Percentiles rank a stretch among this genome's conserved stretches.
phyloP scores from a whole-genome alignment of 2,797 vertebrate genomes.

The Austrolebias charrua region DNA sequence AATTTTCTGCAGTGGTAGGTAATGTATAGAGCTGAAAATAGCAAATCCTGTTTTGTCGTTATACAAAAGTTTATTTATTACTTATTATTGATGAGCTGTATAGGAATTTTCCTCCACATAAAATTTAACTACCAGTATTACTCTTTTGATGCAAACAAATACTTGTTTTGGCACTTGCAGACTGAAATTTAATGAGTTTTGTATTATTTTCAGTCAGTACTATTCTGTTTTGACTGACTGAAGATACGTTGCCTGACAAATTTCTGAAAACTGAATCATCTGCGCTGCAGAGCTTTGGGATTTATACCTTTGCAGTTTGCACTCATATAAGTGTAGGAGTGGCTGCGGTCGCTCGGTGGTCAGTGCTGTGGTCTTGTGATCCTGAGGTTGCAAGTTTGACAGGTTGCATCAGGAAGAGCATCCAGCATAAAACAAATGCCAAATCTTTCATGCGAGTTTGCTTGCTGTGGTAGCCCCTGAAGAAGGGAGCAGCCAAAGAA shows the following conservation, averaged over 20 bases:
- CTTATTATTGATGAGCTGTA: not conserved
- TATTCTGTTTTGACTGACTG: constrained; percentile 15
- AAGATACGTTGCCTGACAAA: constrained; percentile 30
- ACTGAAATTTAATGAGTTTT: constrained; percentile 8
- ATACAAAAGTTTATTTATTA: not conserved
- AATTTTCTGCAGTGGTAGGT: not conserved
- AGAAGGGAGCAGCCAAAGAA: too few species aligned
- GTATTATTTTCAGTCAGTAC: constrained; percentile 27
- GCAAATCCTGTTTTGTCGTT: not conserved
- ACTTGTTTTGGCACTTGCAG: constrained; percentile 19
- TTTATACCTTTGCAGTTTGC: constrained; percentile 21
- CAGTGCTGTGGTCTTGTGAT: too few species aligned
- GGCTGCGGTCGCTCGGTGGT: too few species aligned
- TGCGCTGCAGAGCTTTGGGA: constrained; percentile 26
- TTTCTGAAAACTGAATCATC: constrained; percentile 32
- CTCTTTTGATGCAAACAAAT: not conserved
- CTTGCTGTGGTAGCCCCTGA: too few species aligned
- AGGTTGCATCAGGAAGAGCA: too few species aligned
- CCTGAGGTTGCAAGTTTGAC: too few species aligned
- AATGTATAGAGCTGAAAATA: not conserved
- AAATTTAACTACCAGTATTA: not conserved
- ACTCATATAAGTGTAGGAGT: too few species aligned
- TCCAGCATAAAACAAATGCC: too few species aligned
- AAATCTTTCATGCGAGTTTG: too few species aligned
- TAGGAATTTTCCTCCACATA: not conserved